Evolutionary conservation across 1,140 invertebrate genomes (phyloP).

Genomic region (Amyelois transitella): DNA sequence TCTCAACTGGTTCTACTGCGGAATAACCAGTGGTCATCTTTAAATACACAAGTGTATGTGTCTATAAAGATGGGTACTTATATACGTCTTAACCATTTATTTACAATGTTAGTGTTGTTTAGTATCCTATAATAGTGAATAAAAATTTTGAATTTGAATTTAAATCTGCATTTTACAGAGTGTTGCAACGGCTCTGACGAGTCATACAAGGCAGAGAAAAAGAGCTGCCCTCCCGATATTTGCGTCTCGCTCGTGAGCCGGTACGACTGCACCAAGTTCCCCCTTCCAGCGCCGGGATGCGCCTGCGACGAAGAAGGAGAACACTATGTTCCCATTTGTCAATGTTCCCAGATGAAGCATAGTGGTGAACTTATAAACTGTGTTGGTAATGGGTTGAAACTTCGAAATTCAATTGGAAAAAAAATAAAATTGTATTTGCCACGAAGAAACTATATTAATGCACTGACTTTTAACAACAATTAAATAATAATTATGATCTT

Average conservation of each 20-base stretch:
- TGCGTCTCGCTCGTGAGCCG: neutral
- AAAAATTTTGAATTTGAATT: no score
- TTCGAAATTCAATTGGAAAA: neutral
- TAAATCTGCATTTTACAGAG: neutral
- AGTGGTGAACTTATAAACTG: neutral
- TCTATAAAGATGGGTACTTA: no score
- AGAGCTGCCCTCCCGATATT: neutral
- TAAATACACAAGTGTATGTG: no score
- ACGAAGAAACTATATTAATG: neutral
- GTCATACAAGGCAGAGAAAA: neutral
- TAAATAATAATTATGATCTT: no score
- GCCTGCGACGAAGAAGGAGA: neutral
- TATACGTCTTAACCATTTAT: no score
- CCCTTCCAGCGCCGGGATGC: slow-evolving; percentile 3
- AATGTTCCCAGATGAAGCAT: slow-evolving; percentile 3
- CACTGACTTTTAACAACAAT: neutral
- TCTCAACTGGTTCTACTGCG: neutral
- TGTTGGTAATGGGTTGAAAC: neutral
- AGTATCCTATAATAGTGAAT: no score
- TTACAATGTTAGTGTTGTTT: no score
- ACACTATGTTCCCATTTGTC: neutral
- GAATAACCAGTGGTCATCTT: neutral
- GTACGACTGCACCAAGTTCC: neutral
- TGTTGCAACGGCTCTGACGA: slow-evolving; percentile 5
- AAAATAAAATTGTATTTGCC: neutral